Percentiles rank a stretch among this genome's conserved stretches.
Conservation (phyloP, 2,888 invertebrate genomes). For the Hydroisotoma schaefferi region DNA sequence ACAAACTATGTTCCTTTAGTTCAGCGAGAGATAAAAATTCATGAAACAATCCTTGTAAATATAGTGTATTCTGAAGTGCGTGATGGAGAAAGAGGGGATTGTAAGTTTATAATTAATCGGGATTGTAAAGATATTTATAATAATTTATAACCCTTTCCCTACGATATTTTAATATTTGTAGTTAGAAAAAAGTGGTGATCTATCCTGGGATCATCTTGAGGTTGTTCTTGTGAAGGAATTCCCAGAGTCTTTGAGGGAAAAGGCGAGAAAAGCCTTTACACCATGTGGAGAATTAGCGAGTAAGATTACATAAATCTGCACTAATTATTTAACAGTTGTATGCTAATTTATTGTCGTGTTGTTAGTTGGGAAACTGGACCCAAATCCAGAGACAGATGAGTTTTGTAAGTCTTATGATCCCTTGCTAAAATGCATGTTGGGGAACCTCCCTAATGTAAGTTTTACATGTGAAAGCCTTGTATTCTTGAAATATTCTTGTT, state of each 20-base stretch:
- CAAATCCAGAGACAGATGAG: constrained; percentile 12
- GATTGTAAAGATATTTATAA: background rate
- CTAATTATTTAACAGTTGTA: background rate
- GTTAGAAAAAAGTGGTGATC: constrained; percentile 12
- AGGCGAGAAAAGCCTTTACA: constrained; percentile 17
- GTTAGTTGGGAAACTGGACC: constrained; percentile 1
- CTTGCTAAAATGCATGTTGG: constrained; percentile 14
- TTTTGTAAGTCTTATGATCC: constrained; percentile 20
- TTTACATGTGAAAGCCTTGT: no score
- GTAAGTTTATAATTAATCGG: background rate
- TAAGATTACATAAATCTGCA: background rate
- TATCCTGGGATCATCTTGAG: constrained; percentile 12
- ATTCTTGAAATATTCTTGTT: no score
- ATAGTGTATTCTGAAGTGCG: constrained; percentile 26
- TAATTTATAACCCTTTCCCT: background rate
- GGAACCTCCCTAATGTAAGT: background rate
- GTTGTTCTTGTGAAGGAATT: constrained; percentile 10
- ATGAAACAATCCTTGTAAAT: background rate
- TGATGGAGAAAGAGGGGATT: constrained; percentile 17
- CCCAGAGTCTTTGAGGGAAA: constrained; percentile 10
- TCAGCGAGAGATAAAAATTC: no score
- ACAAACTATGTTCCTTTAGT: no score
- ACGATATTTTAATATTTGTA: background rate
- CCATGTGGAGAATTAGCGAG: constrained; percentile 23
- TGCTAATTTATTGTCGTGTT: background rate